A percentile compares a stretch with the other conserved stretches of the same genome.
phyloP scores from a whole-genome alignment of 2,888 invertebrate species.

The Panorpa germanica region DNA sequence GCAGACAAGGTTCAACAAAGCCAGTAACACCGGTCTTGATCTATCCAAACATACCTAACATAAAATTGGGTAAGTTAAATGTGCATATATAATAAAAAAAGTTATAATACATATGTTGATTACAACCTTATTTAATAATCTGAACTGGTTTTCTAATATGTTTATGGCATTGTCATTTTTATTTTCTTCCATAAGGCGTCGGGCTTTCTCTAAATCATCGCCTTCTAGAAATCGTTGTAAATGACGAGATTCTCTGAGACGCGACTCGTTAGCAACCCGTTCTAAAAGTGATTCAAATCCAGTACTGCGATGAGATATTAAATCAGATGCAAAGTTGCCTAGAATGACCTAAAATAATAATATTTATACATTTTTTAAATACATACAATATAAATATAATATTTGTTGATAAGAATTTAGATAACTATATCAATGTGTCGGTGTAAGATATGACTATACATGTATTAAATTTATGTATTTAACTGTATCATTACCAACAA shows the following conservation, averaged over 20 bases:
- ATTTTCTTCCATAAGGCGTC: conserved; percentile 33
- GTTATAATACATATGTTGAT: neutral
- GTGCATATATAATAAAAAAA: conserved; percentile 4
- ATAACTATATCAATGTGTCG: too few relatives aligned
- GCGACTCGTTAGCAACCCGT: conserved; percentile 31
- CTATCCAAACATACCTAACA: conserved; percentile 41
- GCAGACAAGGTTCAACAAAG: conserved; percentile 48
- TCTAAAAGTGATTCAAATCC: conserved; percentile 43
- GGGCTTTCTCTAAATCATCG: conserved; percentile 39
- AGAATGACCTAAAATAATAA: conserved; percentile 29
- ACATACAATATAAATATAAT: too few relatives aligned
- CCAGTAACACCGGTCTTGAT: conserved; percentile 42
- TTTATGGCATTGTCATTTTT: conserved; percentile 39
- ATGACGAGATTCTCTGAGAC: conserved; percentile 33
- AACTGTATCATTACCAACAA: too few relatives aligned
- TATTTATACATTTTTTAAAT: conserved; percentile 7
- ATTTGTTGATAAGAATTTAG: too few relatives aligned
- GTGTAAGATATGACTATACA: too few relatives aligned
- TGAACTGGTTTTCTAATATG: conserved; percentile 45
- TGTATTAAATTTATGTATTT: too few relatives aligned
- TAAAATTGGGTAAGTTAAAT: neutral
- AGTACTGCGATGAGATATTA: conserved; percentile 41
- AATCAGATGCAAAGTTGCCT: conserved; percentile 49
- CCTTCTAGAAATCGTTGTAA: conserved; percentile 45
- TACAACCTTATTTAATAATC: conserved; percentile 36